phyloP scores from a whole-genome alignment of 2,113 vertebrate genomes.

The Stictonetta naevosa region DNA sequence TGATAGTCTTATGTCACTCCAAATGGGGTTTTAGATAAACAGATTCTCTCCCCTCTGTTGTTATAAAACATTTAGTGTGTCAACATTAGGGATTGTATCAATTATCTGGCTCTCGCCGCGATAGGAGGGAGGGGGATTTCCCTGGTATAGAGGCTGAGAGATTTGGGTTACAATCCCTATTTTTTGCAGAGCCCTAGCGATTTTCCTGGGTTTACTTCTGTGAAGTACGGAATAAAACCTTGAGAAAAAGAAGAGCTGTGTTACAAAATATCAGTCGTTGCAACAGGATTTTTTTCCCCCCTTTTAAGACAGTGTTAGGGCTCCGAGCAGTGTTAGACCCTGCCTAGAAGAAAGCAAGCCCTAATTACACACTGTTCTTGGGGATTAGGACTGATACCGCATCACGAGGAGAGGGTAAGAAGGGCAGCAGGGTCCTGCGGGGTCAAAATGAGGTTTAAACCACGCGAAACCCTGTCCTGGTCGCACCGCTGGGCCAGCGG shows the following conservation, averaged over 20 bases:
- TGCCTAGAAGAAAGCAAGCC: not conserved
- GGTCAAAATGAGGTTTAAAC: not conserved
- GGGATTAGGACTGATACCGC: accelerated
- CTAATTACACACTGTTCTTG: accelerated
- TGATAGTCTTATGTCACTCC: constrained; percentile 74
- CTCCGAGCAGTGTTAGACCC: not conserved
- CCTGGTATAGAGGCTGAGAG: accelerated
- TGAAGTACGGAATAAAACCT: not conserved
- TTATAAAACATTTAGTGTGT: constrained; percentile 49
- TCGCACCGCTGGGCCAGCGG: not conserved
- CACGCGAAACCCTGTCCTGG: not conserved
- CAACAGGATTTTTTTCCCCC: not conserved
- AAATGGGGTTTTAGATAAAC: constrained; percentile 68
- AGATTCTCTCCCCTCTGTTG: constrained; percentile 72
- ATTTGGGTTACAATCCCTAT: not conserved
- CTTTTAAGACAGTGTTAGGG: accelerated
- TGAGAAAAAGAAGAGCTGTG: not conserved
- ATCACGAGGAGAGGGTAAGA: accelerated
- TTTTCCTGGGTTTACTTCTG: not conserved
- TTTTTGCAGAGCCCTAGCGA: not conserved
- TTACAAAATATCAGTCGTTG: accelerated
- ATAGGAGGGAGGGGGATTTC: not conserved
- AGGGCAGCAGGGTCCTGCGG: not conserved
- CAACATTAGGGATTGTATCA: constrained; percentile 38
- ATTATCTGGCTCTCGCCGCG: constrained; percentile 3